These are phyloP conservation scores for Lucilia cuprina DNA, from an alignment of 1,140 invertebrate species.

Conservation along the genomic window DNA sequence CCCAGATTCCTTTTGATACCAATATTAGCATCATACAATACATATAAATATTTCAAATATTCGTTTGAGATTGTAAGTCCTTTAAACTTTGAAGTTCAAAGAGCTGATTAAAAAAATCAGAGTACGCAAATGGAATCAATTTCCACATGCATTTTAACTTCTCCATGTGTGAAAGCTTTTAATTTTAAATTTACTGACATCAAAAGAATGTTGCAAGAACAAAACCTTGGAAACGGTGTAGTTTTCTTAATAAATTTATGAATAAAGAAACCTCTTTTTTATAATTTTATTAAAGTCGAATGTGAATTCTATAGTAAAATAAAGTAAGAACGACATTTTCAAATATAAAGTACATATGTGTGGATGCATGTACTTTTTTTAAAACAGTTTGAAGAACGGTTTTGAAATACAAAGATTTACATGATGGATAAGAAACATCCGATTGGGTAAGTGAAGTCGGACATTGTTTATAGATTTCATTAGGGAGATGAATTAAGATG, in stretches of 20 bases:
- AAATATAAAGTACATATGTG: background rate
- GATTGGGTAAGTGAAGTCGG: background rate
- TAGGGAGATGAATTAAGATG: conserved; percentile 35
- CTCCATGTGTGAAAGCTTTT: too few species aligned
- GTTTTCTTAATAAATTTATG: background rate
- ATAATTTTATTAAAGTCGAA: background rate
- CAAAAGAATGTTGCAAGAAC: too few species aligned
- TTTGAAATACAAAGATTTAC: background rate
- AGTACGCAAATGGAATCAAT: too few species aligned
- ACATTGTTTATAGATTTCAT: background rate
- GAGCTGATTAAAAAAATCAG: too few species aligned
- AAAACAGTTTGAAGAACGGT: background rate
- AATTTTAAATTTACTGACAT: too few species aligned
- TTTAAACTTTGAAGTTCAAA: too few species aligned
- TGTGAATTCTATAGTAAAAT: conserved; percentile 8
- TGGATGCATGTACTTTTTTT: background rate
- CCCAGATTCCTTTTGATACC: too few species aligned
- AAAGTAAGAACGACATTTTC: background rate
- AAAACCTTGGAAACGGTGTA: background rate
- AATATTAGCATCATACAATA: too few species aligned
- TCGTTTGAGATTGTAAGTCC: too few species aligned
- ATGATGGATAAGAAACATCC: conserved; percentile 2
- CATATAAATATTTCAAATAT: too few species aligned
- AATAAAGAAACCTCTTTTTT: background rate
- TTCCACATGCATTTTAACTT: too few species aligned